A percentile compares a stretch with the other conserved stretches of the same genome.
Conservation (phyloP, 1,140 invertebrate genomes). For the Drosophila novamexicana region DNA sequence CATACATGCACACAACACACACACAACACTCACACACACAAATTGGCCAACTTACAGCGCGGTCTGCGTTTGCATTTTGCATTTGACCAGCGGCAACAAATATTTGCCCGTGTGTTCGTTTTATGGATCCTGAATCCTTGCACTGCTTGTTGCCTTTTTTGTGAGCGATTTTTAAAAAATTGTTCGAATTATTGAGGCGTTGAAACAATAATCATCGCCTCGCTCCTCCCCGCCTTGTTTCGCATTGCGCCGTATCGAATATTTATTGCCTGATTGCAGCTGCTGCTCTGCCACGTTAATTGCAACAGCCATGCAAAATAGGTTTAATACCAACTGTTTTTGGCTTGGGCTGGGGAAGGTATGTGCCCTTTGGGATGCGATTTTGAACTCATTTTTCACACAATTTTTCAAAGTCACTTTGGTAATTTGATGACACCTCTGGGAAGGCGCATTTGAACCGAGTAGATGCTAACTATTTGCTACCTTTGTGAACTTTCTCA, state of each 20-base stretch:
- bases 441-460: constrained; percentile 52
- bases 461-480: neutral
- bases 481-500: neutral
- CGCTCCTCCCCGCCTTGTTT: constrained; percentile 13
- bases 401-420: constrained; percentile 73
- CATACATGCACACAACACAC: constrained; percentile 12
- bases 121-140: constrained; percentile 15
- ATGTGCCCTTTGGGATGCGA: neutral
- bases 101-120: constrained; percentile 62
- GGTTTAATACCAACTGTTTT: constrained; percentile 56
- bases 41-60: constrained; percentile 50
- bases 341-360: neutral
- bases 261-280: constrained; percentile 67
- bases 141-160: constrained; percentile 44
- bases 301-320: constrained; percentile 70
- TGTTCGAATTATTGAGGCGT: constrained; percentile 75
- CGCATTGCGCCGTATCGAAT: constrained; percentile 31
- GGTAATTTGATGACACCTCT: constrained; percentile 62
- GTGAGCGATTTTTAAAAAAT: constrained; percentile 60
- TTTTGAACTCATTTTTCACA: constrained; percentile 55
- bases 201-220: constrained; percentile 77
- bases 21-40: constrained; percentile 24
- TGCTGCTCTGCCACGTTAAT: constrained; percentile 60
- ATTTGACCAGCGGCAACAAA: constrained; percentile 74
- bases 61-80: constrained; percentile 71